Base-by-base conservation (phyloP, 2,113 vertebrate species). In the Nothoprocta pentlandii region DNA sequence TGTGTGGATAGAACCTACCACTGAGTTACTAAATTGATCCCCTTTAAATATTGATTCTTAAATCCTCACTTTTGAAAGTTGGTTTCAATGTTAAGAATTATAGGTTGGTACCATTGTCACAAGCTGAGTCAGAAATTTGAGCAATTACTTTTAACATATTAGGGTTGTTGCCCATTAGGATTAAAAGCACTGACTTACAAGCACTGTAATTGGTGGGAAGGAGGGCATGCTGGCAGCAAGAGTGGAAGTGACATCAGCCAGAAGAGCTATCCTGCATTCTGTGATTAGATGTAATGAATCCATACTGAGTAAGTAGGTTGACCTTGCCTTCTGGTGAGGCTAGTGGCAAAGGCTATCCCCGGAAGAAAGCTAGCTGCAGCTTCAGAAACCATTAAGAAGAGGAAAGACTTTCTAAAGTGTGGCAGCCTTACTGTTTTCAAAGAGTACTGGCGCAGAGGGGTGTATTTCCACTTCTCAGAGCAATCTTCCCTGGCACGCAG, bases 121-220 rank as follows among this genome's bases (percentile, higher is more conserved):
- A 76, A 53, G 39, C 51, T 42, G 34, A 7, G 9, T 62, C 34
- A 39, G 20, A 80, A 61, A 20, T 30, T 49, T 41, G 32, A 73
- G 47, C 54, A 56, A 26, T 0, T 0, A 17, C 53, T 61, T 14
- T 17, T 73, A 51, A 30, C 30, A 30, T 54, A 28, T 56, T 71
- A 49, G 64, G 26, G 12, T 21, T 76, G 30, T 70, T 46, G 49
- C 71, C 47, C 63, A 19, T n/a, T 49, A 36, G 34, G 66, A 26
- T 19, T 68, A 36, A 68, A 63, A 73, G 25, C 17, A 47, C 22
- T 5, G 2, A 13, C 34, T 51, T 6, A 16, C 26, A 47, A 42
- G 25, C 12, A 9, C 46, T n/a, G 26, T 30, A 21, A 9, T 15
- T 1, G 0, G 2, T 34, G 59, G 12, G 25, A 21, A 67, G 21